Evolutionary conservation across 1,140 invertebrate genomes (phyloP).

Genomic region (Drosophila sturtevanti): DNA sequence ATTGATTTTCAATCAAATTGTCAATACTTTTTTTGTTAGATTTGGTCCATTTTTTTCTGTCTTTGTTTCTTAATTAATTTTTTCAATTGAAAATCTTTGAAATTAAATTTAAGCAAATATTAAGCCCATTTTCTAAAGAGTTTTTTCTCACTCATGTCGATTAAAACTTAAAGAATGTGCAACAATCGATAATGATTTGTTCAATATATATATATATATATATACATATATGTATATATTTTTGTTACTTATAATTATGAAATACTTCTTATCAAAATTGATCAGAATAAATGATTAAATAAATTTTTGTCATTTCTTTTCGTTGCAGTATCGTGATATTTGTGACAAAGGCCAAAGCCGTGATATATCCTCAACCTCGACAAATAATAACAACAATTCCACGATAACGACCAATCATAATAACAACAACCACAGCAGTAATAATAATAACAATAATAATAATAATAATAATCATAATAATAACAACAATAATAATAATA

Average conservation of each 20-base stretch:
- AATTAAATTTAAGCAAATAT: too few relatives aligned
- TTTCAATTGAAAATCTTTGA: too few relatives aligned
- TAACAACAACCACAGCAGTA: slow-evolving; percentile 31
- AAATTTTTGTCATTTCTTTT: not conserved
- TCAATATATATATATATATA: too few relatives aligned
- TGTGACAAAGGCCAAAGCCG: slow-evolving; percentile 82
- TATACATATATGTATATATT: too few relatives aligned
- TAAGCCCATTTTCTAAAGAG: too few relatives aligned
- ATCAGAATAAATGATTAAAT: not conserved
- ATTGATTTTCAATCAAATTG: too few relatives aligned
- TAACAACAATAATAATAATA: slow-evolving; percentile 51
- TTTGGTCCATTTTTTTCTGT: too few relatives aligned
- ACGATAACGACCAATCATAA: slow-evolving; percentile 70
- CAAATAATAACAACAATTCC: slow-evolving; percentile 71
- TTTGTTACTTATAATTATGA: not conserved
- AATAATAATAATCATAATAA: slow-evolving; percentile 41
- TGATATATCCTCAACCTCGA: slow-evolving; percentile 81
- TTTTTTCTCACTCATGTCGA: too few relatives aligned
- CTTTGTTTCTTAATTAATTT: too few relatives aligned
- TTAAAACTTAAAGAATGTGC: too few relatives aligned
- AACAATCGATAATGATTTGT: too few relatives aligned
- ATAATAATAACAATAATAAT: slow-evolving; percentile 39
- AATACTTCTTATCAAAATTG: not conserved
- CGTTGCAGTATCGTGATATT: slow-evolving; percentile 81
- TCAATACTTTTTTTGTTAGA: too few relatives aligned